A percentile compares a stretch with the other conserved stretches of the same genome.
Conservation (phyloP, 2,888 invertebrate genomes). For the Pseudoips prasinana region DNA sequence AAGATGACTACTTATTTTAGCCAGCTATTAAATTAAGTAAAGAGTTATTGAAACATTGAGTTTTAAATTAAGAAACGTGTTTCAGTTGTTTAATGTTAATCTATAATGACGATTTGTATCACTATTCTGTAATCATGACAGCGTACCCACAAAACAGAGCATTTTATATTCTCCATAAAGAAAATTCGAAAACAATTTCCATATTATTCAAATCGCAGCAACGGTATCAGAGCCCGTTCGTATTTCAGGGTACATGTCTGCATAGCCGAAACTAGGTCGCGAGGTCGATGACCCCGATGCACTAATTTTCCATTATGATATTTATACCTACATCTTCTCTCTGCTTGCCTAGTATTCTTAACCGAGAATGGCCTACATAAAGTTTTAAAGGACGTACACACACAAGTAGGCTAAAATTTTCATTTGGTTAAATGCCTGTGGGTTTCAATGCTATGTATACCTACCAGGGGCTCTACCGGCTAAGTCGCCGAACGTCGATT, state of each 20-base stretch:
- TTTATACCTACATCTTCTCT: constrained; percentile 22
- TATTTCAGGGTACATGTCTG: constrained; percentile 33
- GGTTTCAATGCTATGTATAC: too few species aligned
- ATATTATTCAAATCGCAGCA: constrained; percentile 26
- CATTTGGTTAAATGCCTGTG: neutral
- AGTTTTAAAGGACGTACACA: too few species aligned
- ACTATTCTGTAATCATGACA: too few species aligned
- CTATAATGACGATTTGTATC: too few species aligned
- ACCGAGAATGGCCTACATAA: neutral
- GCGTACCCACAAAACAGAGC: too few species aligned
- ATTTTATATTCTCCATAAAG: neutral
- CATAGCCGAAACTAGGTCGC: constrained; percentile 45
- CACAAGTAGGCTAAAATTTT: constrained; percentile 2
- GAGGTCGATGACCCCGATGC: constrained; percentile 40
- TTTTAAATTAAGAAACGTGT: too few species aligned
- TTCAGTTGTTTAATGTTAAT: too few species aligned
- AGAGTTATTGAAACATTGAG: too few species aligned
- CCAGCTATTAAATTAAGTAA: too few species aligned
- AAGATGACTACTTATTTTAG: too few species aligned
- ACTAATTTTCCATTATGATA: constrained; percentile 30
- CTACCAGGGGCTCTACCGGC: too few species aligned
- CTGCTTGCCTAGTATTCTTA: constrained; percentile 18
- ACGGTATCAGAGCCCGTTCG: constrained; percentile 28
- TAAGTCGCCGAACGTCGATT: too few species aligned
- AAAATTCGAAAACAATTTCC: constrained; percentile 17